These are phyloP conservation scores for Pterobdella sp. DNA, from an alignment of 2,888 invertebrate genomes.

Conservation along the genomic window DNA sequence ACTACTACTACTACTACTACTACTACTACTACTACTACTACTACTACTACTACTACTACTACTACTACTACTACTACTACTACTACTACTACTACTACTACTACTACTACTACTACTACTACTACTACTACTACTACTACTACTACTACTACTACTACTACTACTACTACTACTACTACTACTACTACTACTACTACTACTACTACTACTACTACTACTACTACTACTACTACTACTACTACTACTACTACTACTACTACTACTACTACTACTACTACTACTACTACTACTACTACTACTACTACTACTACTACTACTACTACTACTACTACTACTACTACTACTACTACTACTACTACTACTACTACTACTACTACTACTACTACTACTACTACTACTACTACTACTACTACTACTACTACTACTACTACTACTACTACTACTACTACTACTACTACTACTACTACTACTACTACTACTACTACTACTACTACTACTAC, in stretches of 20 bases:
- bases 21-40: constrained; percentile 7
- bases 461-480: constrained; percentile 3
- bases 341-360: not conserved
- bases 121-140: constrained; percentile 8
- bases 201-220: constrained; percentile 19
- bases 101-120: constrained; percentile 7
- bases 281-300: constrained; percentile 3
- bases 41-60: constrained; percentile 9
- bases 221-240: constrained; percentile 18
- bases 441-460: not conserved
- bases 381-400: not conserved
- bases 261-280: not conserved
- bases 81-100: constrained; percentile 2
- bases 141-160: constrained; percentile 9
- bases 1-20: constrained; percentile 14
- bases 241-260: constrained; percentile 13
- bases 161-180: constrained; percentile 19
- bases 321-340: not conserved
- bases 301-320: constrained; percentile 3
- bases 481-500: constrained; percentile 9
- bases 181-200: constrained; percentile 17
- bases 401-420: not conserved
- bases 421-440: not conserved
- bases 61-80: constrained; percentile 10
- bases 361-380: constrained; percentile 3